A percentile compares a stretch with the other conserved stretches of the same genome.
Conservation (phyloP, 2,797 vertebrate species). For the Danio kyathit region DNA sequence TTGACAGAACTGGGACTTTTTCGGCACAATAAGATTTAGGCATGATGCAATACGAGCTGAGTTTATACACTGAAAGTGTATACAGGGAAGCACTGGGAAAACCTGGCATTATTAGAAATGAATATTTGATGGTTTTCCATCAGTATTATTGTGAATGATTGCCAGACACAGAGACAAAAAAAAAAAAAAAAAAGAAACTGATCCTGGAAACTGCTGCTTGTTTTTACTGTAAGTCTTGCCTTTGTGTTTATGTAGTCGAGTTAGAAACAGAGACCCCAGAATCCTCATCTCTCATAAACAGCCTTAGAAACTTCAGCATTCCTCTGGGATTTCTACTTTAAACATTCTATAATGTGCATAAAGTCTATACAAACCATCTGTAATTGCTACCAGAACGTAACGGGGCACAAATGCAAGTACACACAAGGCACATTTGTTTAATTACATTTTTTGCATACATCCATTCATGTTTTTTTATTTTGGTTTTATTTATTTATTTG, state of each 20-base stretch:
- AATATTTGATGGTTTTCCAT: slow-evolving; percentile 9
- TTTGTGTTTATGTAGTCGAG: slow-evolving; percentile 9
- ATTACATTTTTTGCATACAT: no score
- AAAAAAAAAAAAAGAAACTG: neutral
- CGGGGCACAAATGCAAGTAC: neutral
- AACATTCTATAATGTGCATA: slow-evolving; percentile 32
- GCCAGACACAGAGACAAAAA: neutral
- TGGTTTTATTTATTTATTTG: no score
- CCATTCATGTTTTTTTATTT: no score
- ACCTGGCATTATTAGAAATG: slow-evolving; percentile 6
- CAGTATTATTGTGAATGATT: neutral
- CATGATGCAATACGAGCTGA: neutral
- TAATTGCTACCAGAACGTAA: slow-evolving; percentile 46
- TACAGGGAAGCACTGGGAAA: neutral
- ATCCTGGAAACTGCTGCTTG: neutral
- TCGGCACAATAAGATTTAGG: neutral
- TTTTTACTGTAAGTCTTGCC: neutral
- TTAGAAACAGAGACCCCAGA: neutral
- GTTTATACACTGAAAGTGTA: neutral
- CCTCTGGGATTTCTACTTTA: slow-evolving; percentile 40
- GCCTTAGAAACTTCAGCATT: slow-evolving; percentile 4
- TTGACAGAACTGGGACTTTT: neutral
- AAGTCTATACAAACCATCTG: neutral
- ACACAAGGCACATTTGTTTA: neutral
- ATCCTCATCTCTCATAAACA: neutral